phyloP scores from a whole-genome alignment of 23 tunicate genomes.

The Aplidium turbinatum region DNA sequence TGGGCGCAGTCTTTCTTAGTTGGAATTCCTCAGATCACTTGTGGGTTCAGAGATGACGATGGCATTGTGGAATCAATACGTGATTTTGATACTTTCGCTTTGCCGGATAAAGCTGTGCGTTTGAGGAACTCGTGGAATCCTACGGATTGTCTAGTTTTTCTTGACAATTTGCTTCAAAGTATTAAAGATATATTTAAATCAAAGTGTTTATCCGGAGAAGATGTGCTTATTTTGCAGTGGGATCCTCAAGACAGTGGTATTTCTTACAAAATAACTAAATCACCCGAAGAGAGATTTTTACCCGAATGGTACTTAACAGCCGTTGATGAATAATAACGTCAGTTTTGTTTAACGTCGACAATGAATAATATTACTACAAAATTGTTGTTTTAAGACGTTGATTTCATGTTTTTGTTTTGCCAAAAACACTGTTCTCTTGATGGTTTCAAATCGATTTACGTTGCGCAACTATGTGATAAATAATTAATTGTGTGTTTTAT shows the following conservation, averaged over 20 bases:
- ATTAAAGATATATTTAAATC: slow-evolving; percentile 20
- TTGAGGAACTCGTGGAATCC: slow-evolving; percentile 57
- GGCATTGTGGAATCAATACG: slow-evolving; percentile 43
- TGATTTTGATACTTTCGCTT: slow-evolving; percentile 31
- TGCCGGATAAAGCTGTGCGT: slow-evolving; percentile 42
- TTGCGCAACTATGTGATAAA: no score
- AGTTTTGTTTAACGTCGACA: no score
- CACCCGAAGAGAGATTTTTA: slow-evolving; percentile 9
- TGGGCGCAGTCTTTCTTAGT: slow-evolving; percentile 90
- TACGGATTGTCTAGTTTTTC: slow-evolving; percentile 42
- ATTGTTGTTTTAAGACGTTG: no score
- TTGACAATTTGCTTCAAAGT: slow-evolving; percentile 31
- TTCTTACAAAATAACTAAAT: not conserved
- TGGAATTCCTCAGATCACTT: slow-evolving; percentile 79
- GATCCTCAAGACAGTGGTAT: slow-evolving; percentile 15
- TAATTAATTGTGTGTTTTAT: no score
- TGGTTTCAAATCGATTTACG: no score
- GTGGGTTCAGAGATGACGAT: slow-evolving; percentile 87
- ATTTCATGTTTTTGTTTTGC: no score
- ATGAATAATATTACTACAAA: no score
- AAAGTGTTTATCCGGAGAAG: not conserved
- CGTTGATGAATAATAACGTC: not conserved
- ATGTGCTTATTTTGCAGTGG: slow-evolving; percentile 8
- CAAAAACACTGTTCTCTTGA: no score
- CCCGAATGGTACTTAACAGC: slow-evolving; percentile 29